Evolutionary conservation across 2,888 invertebrate species (phyloP), one percentile per base, ranked within the genome.

Genomic region (Sisyra nigra): DNA sequence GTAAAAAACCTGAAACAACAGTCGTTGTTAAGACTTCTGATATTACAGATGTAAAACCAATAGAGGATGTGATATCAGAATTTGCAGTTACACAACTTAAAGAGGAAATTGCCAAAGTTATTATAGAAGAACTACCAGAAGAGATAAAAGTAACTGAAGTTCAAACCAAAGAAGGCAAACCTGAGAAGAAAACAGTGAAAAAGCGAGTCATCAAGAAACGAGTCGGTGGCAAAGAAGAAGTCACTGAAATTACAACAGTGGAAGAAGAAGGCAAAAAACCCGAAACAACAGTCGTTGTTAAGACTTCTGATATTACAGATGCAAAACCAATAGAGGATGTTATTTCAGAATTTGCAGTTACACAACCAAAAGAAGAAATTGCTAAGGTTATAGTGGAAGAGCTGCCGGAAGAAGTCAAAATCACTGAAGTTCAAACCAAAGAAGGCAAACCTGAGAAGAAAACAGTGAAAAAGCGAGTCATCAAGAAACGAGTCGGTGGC

Each of bases 1-100:
- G 56, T 35, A 60, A 57, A 50, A 58, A 65, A 55, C 61, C 66
- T 39, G 50, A 67, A 46, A 62, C 61, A 48, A 61, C 63, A 46
- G 60, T 69, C 15, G 54, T 57, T 24, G 56, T 67, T 3, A 57
- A 56, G 18, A 11, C 11, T 9, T 15, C 24, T 19, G 41, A 43
- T 14, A 17, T 39, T 6, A 7, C 37, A 36, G 46, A 46, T 24
- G 11, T 35, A n/a, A 51, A 51, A 2, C 50, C 50, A 7, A 50
- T 51, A 40, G 48, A 49, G 17, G 54, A 57, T 48, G 45, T 51
- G 45, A 48, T 50, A 2, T 41, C 44, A 14, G 42, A 49, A 44
- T 45, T 49, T 14, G 51, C 53, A 32, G n/a, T 19, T 14, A 37
- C 45, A 34, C 36, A 34, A 40, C 42, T 15, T 17, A 31, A 32